These are phyloP conservation scores for Osedax frankpressi DNA, from an alignment of 2,888 invertebrate species.

Conservation along the genomic window DNA sequence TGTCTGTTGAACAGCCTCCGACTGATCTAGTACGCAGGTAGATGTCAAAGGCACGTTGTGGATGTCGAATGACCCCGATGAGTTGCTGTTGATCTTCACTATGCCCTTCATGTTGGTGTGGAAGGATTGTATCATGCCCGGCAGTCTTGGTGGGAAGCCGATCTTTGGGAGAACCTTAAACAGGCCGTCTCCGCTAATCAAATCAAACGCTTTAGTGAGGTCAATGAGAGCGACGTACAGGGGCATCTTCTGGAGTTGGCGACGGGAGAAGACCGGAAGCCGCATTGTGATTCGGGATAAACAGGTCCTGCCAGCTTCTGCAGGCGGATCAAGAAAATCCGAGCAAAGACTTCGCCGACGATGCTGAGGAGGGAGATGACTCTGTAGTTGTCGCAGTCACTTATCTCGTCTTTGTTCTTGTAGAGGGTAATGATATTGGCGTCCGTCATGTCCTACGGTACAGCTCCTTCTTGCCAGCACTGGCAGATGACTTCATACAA, in stretches of 20 bases:
- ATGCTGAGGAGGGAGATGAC: not conserved
- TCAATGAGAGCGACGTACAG: not conserved
- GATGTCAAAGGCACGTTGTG: not conserved
- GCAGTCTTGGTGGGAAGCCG: not conserved
- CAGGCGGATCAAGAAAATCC: not conserved
- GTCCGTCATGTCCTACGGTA: slow-evolving; percentile 26
- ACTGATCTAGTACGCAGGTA: slow-evolving; percentile 3
- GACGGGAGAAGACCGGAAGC: slow-evolving; percentile 23
- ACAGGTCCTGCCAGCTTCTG: slow-evolving; percentile 22
- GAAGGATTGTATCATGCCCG: not conserved
- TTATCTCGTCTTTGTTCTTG: slow-evolving; percentile 13
- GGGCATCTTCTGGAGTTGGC: slow-evolving; percentile 18
- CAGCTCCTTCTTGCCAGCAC: not conserved
- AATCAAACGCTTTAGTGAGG: slow-evolving; percentile 2
- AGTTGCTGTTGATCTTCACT: not conserved
- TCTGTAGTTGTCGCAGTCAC: too few relatives aligned
- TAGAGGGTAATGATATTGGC: slow-evolving; percentile 24
- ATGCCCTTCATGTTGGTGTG: not conserved
- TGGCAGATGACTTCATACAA: not conserved
- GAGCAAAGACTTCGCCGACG: not conserved
- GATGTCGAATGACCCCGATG: not conserved
- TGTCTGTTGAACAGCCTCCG: not conserved
- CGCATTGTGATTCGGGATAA: slow-evolving; percentile 27
- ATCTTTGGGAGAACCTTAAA: not conserved
- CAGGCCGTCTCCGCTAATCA: slow-evolving; percentile 3